phyloP scores from a whole-genome alignment of 53 echinoderm and acorn worm genomes.

The Holothuria leucospilota region DNA sequence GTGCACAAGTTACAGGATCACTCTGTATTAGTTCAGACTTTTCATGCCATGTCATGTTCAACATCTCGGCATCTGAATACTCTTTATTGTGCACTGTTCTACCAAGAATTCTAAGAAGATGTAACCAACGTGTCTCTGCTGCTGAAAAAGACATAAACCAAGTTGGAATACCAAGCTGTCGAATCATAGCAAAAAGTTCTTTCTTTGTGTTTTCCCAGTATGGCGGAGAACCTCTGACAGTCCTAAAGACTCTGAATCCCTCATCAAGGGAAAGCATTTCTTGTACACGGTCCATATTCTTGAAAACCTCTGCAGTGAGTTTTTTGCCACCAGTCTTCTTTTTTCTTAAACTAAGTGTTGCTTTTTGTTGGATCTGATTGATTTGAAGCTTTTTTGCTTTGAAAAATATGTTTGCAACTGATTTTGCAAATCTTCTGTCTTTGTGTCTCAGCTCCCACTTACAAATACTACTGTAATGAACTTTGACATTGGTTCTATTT shows the following conservation, averaged over 20 bases:
- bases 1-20: too few species aligned
- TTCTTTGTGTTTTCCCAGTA: slow-evolving; percentile 70
- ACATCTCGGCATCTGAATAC: slow-evolving; percentile 35
- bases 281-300: neutral
- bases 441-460: too few species aligned
- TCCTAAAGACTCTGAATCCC: slow-evolving; percentile 54
- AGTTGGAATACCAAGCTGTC: slow-evolving; percentile 69
- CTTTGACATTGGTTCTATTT: too few species aligned
- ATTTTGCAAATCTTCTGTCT: too few species aligned
- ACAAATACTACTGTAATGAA: too few species aligned
- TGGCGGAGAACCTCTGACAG: slow-evolving; percentile 69
- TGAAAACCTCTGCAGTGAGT: neutral
- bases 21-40: too few species aligned
- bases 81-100: slow-evolving; percentile 44
- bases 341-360: too few species aligned
- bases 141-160: slow-evolving; percentile 59
- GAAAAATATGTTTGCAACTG: neutral
- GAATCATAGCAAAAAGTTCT: slow-evolving; percentile 74
- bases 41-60: too few species aligned
- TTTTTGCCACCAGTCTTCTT: neutral
- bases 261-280: too few species aligned
- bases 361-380: neutral
- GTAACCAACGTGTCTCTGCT: slow-evolving; percentile 61
- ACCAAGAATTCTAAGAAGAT: slow-evolving; percentile 35
- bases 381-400: neutral